Evolutionary conservation across 2,113 vertebrate genomes (phyloP), one percentile per base, ranked within the genome.

Genomic region (Antechinus stuartii): DNA sequence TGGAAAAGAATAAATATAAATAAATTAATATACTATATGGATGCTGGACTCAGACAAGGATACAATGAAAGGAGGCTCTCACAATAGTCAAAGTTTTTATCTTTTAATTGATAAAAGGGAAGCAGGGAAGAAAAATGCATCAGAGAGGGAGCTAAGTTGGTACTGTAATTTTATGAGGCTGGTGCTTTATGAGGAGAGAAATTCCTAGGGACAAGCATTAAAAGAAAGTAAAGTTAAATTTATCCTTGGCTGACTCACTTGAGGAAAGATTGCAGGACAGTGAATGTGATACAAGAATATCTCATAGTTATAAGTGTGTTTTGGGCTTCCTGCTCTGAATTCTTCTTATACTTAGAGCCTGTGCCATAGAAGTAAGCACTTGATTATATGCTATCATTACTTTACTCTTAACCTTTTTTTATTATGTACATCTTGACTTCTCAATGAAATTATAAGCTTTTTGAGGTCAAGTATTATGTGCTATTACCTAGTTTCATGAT

Each of bases 21-120:
- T 92, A 93, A 93, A 57, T 92, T n/a, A 92, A 61, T 96, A 55
- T 52, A 0, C 30, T 89, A 2, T 92, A 46, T 23, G 57, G 42
- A 92, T 93, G 95, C 12, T 92, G 49, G 89, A 10, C 49, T 52
- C 19, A 4, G 22, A 30, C 35, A 61, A 92, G 10, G 46, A n/a
- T 35, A 52, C 47, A 93, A 42, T 89, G 50, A 93, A 94, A 96
- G 35, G n/a, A 91, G 49, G 25, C 26, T 50, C 47, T 90, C 49
- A 46, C 35, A 84, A 23, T 42, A 92, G 2, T 95, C 89, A 46
- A 96, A 61, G 96, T 27, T 11, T 92, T 3, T 49, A 24, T 89
- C 46, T 96, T 95, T 94, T 97, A 96, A 96, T 91, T 97, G 76
- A 96, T 96, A 93, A 95, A 94, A 96, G n/a, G 92, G 53, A 96